Evolutionary conservation across 2,113 vertebrate genomes (phyloP).

Genomic region (Chinchilla lanigera): DNA sequence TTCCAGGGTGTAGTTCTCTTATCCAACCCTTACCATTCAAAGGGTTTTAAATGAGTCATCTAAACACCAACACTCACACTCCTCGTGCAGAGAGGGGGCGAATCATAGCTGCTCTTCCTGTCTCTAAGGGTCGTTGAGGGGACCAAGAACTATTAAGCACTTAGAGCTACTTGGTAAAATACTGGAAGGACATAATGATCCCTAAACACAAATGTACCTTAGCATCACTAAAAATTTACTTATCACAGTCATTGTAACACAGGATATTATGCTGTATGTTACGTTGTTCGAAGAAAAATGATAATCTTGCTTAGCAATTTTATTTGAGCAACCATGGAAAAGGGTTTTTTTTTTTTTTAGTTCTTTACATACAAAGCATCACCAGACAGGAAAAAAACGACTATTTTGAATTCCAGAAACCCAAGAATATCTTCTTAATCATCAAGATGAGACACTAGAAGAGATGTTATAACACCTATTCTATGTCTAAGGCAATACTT

Average conservation of each 20-base stretch:
- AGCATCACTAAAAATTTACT: background rate
- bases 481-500: background rate
- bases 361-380: background rate
- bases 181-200: background rate
- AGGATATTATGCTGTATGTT: background rate
- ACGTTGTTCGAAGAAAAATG: background rate
- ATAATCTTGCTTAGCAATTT: background rate
- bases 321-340: background rate
- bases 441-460: background rate
- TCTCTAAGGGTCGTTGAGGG: background rate
- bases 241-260: background rate
- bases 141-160: background rate
- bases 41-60: background rate
- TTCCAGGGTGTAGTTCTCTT: background rate
- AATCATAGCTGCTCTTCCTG: background rate
- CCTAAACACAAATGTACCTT: background rate
- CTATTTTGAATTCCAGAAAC: slow-evolving; percentile 13
- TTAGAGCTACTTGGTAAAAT: background rate
- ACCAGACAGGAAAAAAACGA: background rate
- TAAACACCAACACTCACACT: background rate
- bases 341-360: background rate
- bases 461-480: background rate
- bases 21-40: background rate
- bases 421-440: background rate
- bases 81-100: background rate